Base-by-base conservation (phyloP, 2,797 vertebrate species). In the Cyprinodon diabolis region DNA sequence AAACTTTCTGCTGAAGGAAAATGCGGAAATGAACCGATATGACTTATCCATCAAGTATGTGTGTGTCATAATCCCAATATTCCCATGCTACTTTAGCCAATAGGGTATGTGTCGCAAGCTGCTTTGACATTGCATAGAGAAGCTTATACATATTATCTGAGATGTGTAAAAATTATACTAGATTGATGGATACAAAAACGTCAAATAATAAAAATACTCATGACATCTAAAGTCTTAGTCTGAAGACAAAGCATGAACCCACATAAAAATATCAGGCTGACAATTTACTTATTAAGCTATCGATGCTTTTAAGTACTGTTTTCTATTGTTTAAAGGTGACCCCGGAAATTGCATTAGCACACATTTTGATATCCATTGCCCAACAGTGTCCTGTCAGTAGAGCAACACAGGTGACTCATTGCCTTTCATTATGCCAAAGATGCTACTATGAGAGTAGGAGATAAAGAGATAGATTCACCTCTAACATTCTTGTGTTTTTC, bases 401-500 rank as follows among this genome's bases (percentile, higher is more conserved):
- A 30, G 12, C 74, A 72, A 85, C 52, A 60, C 14, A 76, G 30
- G 77, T 71, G 54, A 85, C 75, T 80, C 56, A 5, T 6, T 30
- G 35, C 48, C 66, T 60, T 87, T 80, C 62, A 43, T 21, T 47
- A 68, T 30, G 23, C 11, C 69, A 49, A 45, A 12, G 9, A 65
- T 19, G 51, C 72, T 57, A 52, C 57, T 47, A 17, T 69, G 56
- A 82, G 72, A 77, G 79, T 77, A 30, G 75, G 49, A 72, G 57
- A 84, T 37, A 55, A 77, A 58, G 47, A 43, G 78, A n/a, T 68
- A 23, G 66, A 76, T 71, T 83, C 25, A 55, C 57, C 72, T 80
- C 82, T 84, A 77, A 86, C 82, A 84, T 81, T 76, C 75, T 74
- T 72, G 65, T 74, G 72, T 88, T 82, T 89, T 77, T 84, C 79